Evolutionary conservation across 2,888 invertebrate genomes (phyloP).

Genomic region (Adelognathus sp.): DNA sequence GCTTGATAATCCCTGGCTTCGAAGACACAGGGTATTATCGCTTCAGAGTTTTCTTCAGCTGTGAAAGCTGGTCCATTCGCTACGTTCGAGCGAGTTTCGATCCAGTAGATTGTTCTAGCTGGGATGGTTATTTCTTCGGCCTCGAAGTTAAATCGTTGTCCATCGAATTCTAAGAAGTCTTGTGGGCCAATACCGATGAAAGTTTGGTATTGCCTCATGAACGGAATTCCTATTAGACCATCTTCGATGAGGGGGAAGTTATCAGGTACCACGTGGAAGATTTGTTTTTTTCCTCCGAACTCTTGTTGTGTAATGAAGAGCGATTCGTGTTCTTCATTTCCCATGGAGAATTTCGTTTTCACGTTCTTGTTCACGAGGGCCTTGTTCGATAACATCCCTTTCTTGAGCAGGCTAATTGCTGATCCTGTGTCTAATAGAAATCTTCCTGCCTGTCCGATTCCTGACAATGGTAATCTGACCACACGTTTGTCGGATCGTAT

Average conservation of each 20-base stretch:
- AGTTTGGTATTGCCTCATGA: not conserved
- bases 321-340: not conserved
- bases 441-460: not conserved
- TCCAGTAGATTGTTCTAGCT: not conserved
- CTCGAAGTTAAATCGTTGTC: not conserved
- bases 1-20: constrained; percentile 16
- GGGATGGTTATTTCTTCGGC: not conserved
- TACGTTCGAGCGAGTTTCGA: not conserved
- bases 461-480: constrained; percentile 2
- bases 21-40: not conserved
- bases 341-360: not conserved
- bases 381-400: not conserved
- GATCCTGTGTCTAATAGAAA: constrained; percentile 7
- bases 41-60: not conserved
- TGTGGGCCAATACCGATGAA: not conserved
- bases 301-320: not conserved
- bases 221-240: constrained; percentile 12
- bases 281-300: not conserved
- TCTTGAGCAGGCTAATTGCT: not conserved
- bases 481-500: constrained; percentile 2
- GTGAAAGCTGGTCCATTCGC: not conserved
- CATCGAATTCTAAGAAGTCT: not conserved
- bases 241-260: constrained; percentile 16
- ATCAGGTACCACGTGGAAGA: constrained; percentile 10
- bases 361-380: not conserved